These are phyloP conservation scores for human (Homo sapiens) DNA, from an alignment of 2,113 vertebrate genomes.

Conservation along the genomic window DNA sequence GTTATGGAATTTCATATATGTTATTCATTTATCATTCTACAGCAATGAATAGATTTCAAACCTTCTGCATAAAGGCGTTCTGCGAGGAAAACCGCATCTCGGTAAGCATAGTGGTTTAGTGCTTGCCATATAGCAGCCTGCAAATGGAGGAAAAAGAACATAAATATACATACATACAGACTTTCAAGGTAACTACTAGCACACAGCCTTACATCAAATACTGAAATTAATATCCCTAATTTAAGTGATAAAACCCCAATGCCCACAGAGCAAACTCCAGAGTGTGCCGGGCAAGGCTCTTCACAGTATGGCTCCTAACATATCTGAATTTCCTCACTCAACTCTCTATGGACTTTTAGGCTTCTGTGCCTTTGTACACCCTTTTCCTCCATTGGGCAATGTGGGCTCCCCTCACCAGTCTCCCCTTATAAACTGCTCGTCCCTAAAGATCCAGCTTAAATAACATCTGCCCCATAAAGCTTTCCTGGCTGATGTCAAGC, in stretches of 20 bases:
- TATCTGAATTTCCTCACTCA: not conserved
- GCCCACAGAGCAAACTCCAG: not conserved
- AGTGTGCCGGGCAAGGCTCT: not conserved
- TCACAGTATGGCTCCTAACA: not conserved
- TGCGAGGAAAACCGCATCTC: slow-evolving; percentile 93
- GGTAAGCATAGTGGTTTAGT: slow-evolving; percentile 94
- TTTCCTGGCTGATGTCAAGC: not conserved
- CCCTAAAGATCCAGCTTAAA: slow-evolving; percentile 14
- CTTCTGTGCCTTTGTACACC: not conserved
- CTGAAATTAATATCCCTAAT: not conserved
- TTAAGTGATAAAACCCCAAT: slow-evolving; percentile 43
- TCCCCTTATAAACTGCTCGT: not conserved
- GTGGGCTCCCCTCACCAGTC: not conserved
- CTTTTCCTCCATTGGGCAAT: not conserved
- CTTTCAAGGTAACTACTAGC: not conserved
- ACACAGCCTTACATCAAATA: not conserved
- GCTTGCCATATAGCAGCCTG: slow-evolving; percentile 97
- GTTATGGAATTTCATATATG: not conserved
- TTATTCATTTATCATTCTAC: slow-evolving; percentile 22
- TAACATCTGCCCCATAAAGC: not conserved
- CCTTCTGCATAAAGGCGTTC: slow-evolving; percentile 94
- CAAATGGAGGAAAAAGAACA: slow-evolving; percentile 61
- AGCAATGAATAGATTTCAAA: slow-evolving; percentile 76
- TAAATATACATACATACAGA: not conserved
- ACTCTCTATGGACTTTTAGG: not conserved